Evolutionary conservation across 1,140 invertebrate genomes (phyloP).

Genomic region (Acromyrmex charruanus): DNA sequence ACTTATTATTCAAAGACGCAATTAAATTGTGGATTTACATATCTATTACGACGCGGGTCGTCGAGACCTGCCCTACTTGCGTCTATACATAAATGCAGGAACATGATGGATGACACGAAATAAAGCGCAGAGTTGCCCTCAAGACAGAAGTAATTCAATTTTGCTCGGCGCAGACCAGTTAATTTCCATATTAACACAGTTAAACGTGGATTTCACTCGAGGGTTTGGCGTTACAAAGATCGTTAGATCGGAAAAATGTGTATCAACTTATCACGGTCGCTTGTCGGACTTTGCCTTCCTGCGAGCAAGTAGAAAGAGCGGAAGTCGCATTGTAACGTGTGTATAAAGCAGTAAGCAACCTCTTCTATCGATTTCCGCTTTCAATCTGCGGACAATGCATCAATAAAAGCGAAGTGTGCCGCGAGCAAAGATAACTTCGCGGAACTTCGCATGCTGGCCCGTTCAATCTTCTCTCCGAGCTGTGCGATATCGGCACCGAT

Average conservation of each 20-base stretch:
- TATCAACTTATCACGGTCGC: neutral
- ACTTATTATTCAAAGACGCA: constrained; percentile 74
- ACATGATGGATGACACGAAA: constrained; percentile 67
- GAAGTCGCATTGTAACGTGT: constrained; percentile 32
- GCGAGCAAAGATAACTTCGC: constrained; percentile 56
- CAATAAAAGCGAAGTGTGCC: constrained; percentile 55
- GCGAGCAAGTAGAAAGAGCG: neutral
- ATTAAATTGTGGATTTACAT: constrained; percentile 76
- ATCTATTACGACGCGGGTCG: constrained; percentile 64
- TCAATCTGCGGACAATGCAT: constrained; percentile 54
- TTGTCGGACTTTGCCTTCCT: neutral
- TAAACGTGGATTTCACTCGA: neutral
- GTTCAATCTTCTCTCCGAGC: constrained; percentile 41
- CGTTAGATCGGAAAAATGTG: constrained; percentile 3
- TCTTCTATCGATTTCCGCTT: constrained; percentile 56
- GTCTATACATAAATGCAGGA: constrained; percentile 63
- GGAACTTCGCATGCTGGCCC: constrained; percentile 25
- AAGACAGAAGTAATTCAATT: constrained; percentile 57
- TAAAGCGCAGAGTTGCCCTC: constrained; percentile 54
- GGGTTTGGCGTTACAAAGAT: neutral
- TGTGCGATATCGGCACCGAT: constrained; percentile 42
- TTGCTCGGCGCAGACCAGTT: constrained; percentile 19
- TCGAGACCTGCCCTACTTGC: constrained; percentile 63
- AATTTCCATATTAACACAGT: constrained; percentile 52
- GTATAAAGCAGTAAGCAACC: constrained; percentile 53